Base-by-base conservation (phyloP, 1,140 invertebrate species). In the Zaprionus inermis region DNA sequence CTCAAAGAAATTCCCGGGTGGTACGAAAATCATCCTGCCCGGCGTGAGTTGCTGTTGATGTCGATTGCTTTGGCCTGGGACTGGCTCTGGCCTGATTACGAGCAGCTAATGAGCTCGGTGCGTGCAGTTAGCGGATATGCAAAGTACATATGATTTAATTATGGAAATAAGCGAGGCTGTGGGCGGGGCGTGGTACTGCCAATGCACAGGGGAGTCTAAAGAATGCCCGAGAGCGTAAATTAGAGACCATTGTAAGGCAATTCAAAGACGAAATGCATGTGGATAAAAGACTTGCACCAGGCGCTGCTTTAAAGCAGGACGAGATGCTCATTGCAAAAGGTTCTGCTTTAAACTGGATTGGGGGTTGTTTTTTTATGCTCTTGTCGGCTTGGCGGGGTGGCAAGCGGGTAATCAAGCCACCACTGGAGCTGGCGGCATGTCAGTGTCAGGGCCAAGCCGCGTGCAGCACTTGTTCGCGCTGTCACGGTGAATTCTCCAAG, bases 61-160 rank as follows among this genome's bases (percentile, higher is more conserved):
- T 77, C 71, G 72, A 71, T 72, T 77, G 46, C 72, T 44, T 49
- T 66, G 73, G 58, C 57, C 63, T 73, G 75, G 70, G 30, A 32
- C 24, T 28, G 24, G 24, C 24, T 28, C 24, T 28, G 24, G 69
- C 80, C 69, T 84, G 82, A 85, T 85, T 82, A 72, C 83, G 61
- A 79, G 66, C 65, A 59, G 54, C 70, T 85, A 88, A 85, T 85
- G 82, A 85, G 83, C 72, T 71, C 66, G 89, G 80, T 76, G 84
- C 72, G 67, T 76, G 71, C 76, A 66, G 74, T 80, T 86, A 78
- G 41, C 44, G 67, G 24, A 84, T 89, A 88, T 89, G 83, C 84
- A 88, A 89, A 88, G 22, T 76, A 76, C 55, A 88, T 88, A 89
- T 89, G 83, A 88, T 88, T 88, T 88, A 88, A 88, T 88, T 88